phyloP scores from a whole-genome alignment of 2,888 invertebrate species.

The Byasa hedistus region DNA sequence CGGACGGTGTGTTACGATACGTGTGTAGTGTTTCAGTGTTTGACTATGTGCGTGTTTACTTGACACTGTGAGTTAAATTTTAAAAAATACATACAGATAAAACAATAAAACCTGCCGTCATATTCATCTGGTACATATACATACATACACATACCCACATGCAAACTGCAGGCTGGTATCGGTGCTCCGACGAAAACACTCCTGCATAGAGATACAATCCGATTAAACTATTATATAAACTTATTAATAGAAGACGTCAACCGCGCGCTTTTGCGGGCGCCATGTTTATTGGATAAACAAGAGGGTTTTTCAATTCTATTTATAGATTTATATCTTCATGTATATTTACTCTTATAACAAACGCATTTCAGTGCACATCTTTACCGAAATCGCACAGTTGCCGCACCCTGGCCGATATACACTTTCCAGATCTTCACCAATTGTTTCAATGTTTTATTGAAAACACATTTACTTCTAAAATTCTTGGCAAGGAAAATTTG shows the following conservation, averaged over 20 bases:
- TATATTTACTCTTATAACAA: too few species aligned
- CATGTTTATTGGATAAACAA: slow-evolving; percentile 11
- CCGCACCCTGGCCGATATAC: too few species aligned
- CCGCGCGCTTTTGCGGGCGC: not conserved
- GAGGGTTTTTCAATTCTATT: too few species aligned
- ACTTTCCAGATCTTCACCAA: too few species aligned
- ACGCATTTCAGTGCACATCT: too few species aligned
- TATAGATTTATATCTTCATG: too few species aligned
- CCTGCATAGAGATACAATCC: not conserved
- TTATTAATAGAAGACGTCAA: slow-evolving; percentile 2
- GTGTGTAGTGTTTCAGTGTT: slow-evolving; percentile 49
- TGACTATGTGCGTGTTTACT: slow-evolving; percentile 40
- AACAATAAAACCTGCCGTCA: not conserved
- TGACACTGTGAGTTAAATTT: not conserved
- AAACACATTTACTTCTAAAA: too few species aligned
- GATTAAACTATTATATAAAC: not conserved
- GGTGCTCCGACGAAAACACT: slow-evolving; percentile 7
- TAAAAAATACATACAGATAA: not conserved
- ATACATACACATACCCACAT: not conserved
- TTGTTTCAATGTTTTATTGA: too few species aligned
- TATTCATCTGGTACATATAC: not conserved
- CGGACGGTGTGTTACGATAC: too few species aligned
- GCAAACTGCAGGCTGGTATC: not conserved
- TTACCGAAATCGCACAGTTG: too few species aligned
- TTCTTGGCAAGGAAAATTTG: too few species aligned